Conservation (phyloP, 2,888 invertebrate genomes). For the Sinelater perroti region DNA sequence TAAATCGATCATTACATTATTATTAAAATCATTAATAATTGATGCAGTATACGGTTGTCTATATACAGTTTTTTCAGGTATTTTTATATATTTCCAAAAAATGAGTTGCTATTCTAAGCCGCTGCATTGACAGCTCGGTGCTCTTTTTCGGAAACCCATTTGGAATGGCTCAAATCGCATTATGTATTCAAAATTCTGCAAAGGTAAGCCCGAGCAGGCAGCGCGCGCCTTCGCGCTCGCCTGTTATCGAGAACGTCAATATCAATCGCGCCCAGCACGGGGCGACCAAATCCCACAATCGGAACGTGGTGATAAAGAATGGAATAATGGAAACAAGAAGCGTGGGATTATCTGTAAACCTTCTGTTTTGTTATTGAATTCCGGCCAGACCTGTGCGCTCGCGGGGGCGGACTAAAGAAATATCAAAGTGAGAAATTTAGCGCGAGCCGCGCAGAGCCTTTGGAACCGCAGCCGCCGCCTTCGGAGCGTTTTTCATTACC, state of each 20-base stretch:
- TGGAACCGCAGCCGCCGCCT: constrained; percentile 13
- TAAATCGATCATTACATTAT: too few relatives aligned
- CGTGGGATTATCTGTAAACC: constrained; percentile 46
- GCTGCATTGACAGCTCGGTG: too few relatives aligned
- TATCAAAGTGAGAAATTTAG: constrained; percentile 30
- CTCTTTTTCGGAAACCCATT: too few relatives aligned
- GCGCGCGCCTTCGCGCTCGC: constrained; percentile 5
- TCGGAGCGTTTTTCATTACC: constrained; percentile 3
- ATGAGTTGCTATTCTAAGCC: too few relatives aligned
- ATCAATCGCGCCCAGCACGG: constrained; percentile 26
- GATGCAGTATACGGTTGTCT: too few relatives aligned
- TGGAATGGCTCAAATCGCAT: too few relatives aligned
- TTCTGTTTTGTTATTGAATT: constrained; percentile 50
- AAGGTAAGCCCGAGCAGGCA: too few relatives aligned
- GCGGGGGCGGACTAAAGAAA: constrained; percentile 24
- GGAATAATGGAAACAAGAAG: constrained; percentile 39
- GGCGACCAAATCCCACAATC: constrained; percentile 35
- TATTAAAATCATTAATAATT: too few relatives aligned
- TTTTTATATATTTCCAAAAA: too few relatives aligned
- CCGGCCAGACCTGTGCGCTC: constrained; percentile 40
- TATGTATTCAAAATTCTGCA: too few relatives aligned
- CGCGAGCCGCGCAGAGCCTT: neutral
- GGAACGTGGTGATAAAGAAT: constrained; percentile 38
- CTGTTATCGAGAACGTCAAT: constrained; percentile 31
- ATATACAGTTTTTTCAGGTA: too few relatives aligned